Conservation (phyloP, 2,113 vertebrate genomes). For the Callipepla squamata region DNA sequence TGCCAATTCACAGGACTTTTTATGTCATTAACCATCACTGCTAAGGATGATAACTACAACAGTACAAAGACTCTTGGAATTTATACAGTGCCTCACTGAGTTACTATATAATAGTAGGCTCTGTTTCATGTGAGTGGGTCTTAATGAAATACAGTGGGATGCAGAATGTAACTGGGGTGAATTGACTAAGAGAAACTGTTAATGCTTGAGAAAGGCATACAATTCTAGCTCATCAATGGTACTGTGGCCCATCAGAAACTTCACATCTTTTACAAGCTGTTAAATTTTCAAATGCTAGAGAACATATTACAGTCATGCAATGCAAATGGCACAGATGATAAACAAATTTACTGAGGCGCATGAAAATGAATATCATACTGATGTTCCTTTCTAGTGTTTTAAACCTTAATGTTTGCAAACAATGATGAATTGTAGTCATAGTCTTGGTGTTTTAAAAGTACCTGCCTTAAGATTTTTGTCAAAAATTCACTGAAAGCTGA, state of each 20-base stretch:
- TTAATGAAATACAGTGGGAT: neutral
- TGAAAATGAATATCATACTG: conserved; percentile 24
- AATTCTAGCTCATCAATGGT: neutral
- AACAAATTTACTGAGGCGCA: conserved; percentile 17
- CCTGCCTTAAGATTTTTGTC: neutral
- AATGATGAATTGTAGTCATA: neutral
- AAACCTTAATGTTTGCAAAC: neutral
- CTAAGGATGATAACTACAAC: neutral
- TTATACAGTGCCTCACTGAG: neutral
- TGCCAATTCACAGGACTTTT: neutral
- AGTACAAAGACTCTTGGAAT: neutral
- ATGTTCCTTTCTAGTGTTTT: neutral
- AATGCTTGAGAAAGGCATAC: neutral
- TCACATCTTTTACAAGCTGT: neutral
- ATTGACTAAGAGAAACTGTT: neutral
- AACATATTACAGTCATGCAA: conserved; percentile 37
- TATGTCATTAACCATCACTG: neutral
- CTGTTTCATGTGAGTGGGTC: neutral
- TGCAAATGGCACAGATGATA: conserved; percentile 31
- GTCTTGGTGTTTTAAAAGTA: neutral
- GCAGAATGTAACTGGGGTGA: neutral
- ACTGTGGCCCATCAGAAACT: neutral
- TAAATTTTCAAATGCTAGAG: neutral
- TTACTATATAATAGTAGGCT: neutral
- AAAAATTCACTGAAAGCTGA: neutral